Conservation (phyloP, 2,888 invertebrate species). For the Altica lythri region DNA sequence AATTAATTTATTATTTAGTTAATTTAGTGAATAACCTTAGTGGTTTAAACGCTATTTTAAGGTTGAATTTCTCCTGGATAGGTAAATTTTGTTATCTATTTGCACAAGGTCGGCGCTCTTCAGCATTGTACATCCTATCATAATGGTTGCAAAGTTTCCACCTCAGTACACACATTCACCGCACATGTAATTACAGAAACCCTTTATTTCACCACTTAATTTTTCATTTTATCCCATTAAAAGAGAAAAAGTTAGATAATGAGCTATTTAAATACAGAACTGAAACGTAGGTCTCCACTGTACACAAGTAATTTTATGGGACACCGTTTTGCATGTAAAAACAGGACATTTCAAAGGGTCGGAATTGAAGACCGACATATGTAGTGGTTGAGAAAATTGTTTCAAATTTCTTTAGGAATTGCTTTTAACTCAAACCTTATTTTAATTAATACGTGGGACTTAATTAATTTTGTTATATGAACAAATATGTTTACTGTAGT, state of each 20-base stretch:
- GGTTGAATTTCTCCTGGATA: too few species aligned
- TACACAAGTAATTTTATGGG: neutral
- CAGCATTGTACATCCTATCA: neutral
- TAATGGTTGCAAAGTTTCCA: slow-evolving; percentile 8
- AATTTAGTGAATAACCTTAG: too few species aligned
- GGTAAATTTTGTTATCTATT: too few species aligned
- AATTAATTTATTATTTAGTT: too few species aligned
- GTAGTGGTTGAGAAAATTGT: slow-evolving; percentile 1
- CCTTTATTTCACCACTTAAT: slow-evolving; percentile 16
- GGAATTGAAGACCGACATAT: neutral
- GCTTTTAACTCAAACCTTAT: slow-evolving; percentile 2
- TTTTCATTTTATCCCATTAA: slow-evolving; percentile 14
- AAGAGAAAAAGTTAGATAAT: slow-evolving; percentile 5
- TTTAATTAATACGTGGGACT: neutral
- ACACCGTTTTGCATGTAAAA: neutral
- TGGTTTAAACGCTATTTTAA: too few species aligned
- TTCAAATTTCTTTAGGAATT: neutral
- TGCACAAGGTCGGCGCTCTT: too few species aligned
- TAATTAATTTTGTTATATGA: slow-evolving; percentile 5
- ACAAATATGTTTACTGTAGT: neutral
- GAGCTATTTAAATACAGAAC: slow-evolving; percentile 17
- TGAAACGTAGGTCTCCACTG: neutral
- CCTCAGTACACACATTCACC: slow-evolving; percentile 2
- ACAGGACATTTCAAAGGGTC: neutral
- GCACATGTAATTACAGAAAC: neutral